Conservation (phyloP, 2,797 vertebrate species). For the Adrianichthys oophorus region DNA sequence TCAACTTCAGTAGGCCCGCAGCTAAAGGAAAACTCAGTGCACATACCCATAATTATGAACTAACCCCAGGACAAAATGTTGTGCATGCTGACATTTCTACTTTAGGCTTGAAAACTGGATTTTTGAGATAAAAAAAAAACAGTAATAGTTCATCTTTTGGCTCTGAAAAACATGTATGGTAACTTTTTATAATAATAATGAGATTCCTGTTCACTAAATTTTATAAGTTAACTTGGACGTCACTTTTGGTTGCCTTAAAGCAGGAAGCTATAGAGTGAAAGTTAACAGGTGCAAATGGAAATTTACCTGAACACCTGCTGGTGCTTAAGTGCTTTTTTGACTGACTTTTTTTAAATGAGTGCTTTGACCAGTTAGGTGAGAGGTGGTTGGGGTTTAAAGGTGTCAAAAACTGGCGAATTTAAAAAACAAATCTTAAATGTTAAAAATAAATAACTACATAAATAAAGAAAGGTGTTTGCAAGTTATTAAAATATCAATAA, state of each 20-base stretch:
- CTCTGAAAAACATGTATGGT: conserved; percentile 1
- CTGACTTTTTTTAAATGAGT: not conserved
- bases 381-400: not conserved
- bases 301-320: conserved; percentile 8
- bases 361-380: not conserved
- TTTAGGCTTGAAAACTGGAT: conserved; percentile 28
- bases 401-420: not conserved
- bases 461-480: not conserved
- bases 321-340: not conserved
- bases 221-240: conserved; percentile 2
- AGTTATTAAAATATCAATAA: conserved; percentile 21
- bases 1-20: conserved; percentile 49
- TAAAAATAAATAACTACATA: not conserved
- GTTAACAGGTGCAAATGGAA: conserved; percentile 49
- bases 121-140: not conserved
- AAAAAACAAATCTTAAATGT: not conserved
- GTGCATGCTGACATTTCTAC: conserved; percentile 60
- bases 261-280: conserved; percentile 1
- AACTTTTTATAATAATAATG: not conserved
- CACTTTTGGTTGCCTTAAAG: conserved; percentile 6
- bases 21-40: conserved; percentile 49
- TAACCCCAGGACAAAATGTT: conserved; percentile 48
- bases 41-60: conserved; percentile 59
- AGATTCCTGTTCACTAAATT: not conserved
- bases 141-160: no score